Conservation (phyloP, 2,888 invertebrate genomes). For the Odontothrips loti region DNA sequence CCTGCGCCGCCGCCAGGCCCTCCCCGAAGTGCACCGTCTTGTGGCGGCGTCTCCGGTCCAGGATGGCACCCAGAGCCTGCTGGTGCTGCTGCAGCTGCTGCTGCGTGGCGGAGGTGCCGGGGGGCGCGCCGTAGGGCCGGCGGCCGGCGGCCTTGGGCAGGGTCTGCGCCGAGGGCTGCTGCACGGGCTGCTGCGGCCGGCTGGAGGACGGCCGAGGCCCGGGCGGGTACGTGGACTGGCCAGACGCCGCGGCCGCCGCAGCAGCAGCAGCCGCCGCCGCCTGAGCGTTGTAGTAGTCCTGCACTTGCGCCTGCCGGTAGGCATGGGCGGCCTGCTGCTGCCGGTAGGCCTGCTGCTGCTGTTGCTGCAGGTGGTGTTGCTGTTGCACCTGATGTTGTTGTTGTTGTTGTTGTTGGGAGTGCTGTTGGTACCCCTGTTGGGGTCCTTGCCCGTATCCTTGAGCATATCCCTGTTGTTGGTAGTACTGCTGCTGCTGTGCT, state of each 20-base stretch:
- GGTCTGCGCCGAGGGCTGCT: slow-evolving; percentile 19
- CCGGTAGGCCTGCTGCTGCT: neutral
- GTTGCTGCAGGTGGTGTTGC: neutral
- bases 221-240: neutral
- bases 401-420: neutral
- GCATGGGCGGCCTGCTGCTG: neutral
- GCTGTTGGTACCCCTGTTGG: neutral
- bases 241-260: neutral
- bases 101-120: slow-evolving; percentile 18
- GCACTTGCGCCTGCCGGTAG: slow-evolving; percentile 2
- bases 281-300: slow-evolving; percentile 26
- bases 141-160: slow-evolving; percentile 13
- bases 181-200: slow-evolving; percentile 29
- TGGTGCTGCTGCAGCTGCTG: slow-evolving; percentile 33
- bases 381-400: neutral
- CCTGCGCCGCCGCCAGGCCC: slow-evolving; percentile 54
- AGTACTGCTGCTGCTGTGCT: neutral
- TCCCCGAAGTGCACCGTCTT: slow-evolving; percentile 76
- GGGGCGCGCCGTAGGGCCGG: slow-evolving; percentile 20
- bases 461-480: neutral
- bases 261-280: slow-evolving; percentile 8
- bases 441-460: too few relatives aligned
- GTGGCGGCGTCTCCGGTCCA: slow-evolving; percentile 65
- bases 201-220: neutral
- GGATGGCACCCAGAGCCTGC: slow-evolving; percentile 46